These are phyloP conservation scores for Hyperopisus bebe DNA, from an alignment of 2,113 vertebrate species.

Conservation along the genomic window DNA sequence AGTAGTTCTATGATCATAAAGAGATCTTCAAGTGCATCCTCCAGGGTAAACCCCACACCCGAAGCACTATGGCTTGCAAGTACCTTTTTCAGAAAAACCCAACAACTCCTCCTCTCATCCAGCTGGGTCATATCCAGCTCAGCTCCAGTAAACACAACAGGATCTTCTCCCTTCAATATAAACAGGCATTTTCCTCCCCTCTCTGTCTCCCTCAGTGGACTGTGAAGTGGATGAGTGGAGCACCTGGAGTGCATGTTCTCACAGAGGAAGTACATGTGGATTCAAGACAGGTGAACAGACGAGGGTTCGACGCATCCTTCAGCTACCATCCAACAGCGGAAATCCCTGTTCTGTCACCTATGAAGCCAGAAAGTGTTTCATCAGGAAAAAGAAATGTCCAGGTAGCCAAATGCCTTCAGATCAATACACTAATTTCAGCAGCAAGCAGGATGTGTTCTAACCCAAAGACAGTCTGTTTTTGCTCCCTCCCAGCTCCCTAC, in stretches of 20 bases:
- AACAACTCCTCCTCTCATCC: background rate
- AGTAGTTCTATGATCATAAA: conserved; percentile 80
- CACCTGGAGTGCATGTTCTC: conserved; percentile 80
- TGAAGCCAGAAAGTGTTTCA: conserved; percentile 81
- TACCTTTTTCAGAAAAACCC: background rate
- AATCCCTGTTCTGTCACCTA: conserved; percentile 72
- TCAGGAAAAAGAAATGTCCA: conserved; percentile 81
- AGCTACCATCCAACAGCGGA: conserved; percentile 74
- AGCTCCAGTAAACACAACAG: background rate
- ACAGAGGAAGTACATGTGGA: conserved; percentile 80
- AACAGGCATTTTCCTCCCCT: background rate
- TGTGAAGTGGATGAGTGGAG: conserved; percentile 86
- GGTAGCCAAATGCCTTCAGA: conserved; percentile 56
- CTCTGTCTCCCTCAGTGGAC: conserved; percentile 69
- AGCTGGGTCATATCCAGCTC: background rate
- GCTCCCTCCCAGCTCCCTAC: background rate
- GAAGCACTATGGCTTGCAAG: background rate
- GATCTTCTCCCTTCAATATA: background rate
- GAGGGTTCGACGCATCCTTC: conserved; percentile 75
- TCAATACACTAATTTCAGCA: background rate
- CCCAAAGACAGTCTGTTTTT: background rate
- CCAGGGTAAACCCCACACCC: conserved; percentile 63
- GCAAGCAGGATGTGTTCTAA: background rate
- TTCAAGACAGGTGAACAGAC: conserved; percentile 87
- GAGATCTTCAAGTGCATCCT: conserved; percentile 83